Evolutionary conservation across 2,113 vertebrate genomes (phyloP).

Genomic region (Potamarius usumacintae): DNA sequence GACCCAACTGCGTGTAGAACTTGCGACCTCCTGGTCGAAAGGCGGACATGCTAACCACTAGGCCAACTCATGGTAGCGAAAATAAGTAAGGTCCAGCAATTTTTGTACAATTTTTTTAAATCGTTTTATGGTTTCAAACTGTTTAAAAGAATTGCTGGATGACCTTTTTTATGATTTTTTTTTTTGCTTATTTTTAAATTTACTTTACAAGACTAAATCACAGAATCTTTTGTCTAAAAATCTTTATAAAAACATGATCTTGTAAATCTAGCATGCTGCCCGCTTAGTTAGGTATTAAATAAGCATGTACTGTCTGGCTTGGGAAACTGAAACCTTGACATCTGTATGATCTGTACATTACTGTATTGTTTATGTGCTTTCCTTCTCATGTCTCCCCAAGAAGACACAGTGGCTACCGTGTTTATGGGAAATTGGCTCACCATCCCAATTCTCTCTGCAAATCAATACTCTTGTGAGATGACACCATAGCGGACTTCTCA

Average conservation of each 20-base stretch:
- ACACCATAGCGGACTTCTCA: slow-evolving; percentile 86
- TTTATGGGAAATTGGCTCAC: slow-evolving; percentile 88
- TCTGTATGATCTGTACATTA: slow-evolving; percentile 74
- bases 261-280: background rate
- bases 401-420: slow-evolving; percentile 77
- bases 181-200: background rate
- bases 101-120: background rate
- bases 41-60: too few relatives aligned
- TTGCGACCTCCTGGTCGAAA: too few relatives aligned
- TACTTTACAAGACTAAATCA: background rate
- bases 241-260: background rate
- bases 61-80: too few relatives aligned
- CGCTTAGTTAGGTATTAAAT: slow-evolving; percentile 43
- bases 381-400: slow-evolving; percentile 74
- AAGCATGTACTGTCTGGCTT: slow-evolving; percentile 39
- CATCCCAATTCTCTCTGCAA: slow-evolving; percentile 81
- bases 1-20: too few relatives aligned
- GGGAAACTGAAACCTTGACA: slow-evolving; percentile 65
- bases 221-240: background rate
- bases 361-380: slow-evolving; percentile 67
- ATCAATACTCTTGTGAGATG: slow-evolving; percentile 92
- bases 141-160: background rate
- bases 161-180: background rate
- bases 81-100: too few relatives aligned
- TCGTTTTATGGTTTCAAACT: background rate